These are phyloP conservation scores for Heliconius aoede DNA, from an alignment of 2,888 invertebrate genomes.

Conservation along the genomic window DNA sequence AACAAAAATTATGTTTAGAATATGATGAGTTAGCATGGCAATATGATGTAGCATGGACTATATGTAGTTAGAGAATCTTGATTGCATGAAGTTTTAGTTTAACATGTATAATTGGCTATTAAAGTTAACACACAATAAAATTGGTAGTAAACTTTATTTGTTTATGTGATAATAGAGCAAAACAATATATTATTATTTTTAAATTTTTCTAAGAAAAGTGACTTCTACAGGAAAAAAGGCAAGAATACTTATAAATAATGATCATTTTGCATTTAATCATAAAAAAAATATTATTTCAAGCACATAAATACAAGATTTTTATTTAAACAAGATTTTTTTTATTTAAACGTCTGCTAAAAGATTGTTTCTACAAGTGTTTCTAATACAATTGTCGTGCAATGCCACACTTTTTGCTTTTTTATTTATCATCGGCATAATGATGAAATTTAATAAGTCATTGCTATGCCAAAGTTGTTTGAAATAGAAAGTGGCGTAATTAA, in stretches of 20 bases:
- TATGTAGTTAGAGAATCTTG: background rate
- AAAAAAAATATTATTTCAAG: background rate
- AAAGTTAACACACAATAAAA: background rate
- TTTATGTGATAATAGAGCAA: background rate
- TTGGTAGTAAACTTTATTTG: background rate
- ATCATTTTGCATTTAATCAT: too few species aligned
- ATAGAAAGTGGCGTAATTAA: background rate
- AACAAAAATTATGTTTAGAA: too few species aligned
- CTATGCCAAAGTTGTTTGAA: background rate
- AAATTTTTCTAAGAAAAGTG: background rate
- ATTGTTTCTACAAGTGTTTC: background rate
- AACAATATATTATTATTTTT: background rate
- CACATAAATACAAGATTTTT: background rate
- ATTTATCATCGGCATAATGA: background rate
- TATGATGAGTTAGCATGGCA: background rate
- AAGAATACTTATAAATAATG: background rate
- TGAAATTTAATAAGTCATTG: constrained; percentile 11
- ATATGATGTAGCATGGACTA: too few species aligned
- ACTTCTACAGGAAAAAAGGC: background rate
- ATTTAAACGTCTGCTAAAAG: background rate
- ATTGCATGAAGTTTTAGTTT: too few species aligned
- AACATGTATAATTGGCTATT: constrained; percentile 2
- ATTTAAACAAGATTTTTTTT: too few species aligned
- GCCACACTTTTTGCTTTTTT: background rate
- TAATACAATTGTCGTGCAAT: background rate